These are phyloP conservation scores for Amblyornis subalaris DNA, from an alignment of 2,113 vertebrate genomes.

Conservation along the genomic window DNA sequence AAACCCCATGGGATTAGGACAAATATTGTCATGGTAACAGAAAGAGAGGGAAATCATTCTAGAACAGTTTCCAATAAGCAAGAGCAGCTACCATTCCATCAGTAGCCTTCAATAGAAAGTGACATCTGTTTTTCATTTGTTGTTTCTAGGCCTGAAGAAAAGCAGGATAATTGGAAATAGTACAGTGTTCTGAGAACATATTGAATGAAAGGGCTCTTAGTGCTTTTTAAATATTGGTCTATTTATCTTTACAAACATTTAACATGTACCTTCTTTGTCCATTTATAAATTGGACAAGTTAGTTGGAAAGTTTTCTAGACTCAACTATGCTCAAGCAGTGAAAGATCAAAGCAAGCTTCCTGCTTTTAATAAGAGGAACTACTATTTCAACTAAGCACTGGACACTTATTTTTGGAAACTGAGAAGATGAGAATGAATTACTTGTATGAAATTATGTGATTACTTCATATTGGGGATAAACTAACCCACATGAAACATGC, in stretches of 20 bases:
- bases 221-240: slow-evolving; percentile 57
- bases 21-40: slow-evolving; percentile 73
- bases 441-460: background rate
- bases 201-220: slow-evolving; percentile 62
- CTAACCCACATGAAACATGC: background rate
- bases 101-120: slow-evolving; percentile 66
- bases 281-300: slow-evolving; percentile 54
- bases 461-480: background rate
- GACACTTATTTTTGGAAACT: background rate
- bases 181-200: slow-evolving; percentile 70
- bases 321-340: slow-evolving; percentile 37
- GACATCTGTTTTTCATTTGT: slow-evolving; percentile 78
- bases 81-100: slow-evolving; percentile 64
- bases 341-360: slow-evolving; percentile 61
- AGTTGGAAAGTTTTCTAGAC: slow-evolving; percentile 43
- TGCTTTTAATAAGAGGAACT: background rate
- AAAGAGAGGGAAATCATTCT: slow-evolving; percentile 65
- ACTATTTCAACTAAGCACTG: background rate
- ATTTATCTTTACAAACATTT: slow-evolving; percentile 62
- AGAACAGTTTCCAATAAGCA: slow-evolving; percentile 68
- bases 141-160: slow-evolving; percentile 71
- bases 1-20: slow-evolving; percentile 52
- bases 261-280: slow-evolving; percentile 55
- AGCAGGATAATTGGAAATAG: slow-evolving; percentile 72
- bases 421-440: background rate